Conservation (phyloP, 1,140 invertebrate species). For the Achatina immaculata region DNA sequence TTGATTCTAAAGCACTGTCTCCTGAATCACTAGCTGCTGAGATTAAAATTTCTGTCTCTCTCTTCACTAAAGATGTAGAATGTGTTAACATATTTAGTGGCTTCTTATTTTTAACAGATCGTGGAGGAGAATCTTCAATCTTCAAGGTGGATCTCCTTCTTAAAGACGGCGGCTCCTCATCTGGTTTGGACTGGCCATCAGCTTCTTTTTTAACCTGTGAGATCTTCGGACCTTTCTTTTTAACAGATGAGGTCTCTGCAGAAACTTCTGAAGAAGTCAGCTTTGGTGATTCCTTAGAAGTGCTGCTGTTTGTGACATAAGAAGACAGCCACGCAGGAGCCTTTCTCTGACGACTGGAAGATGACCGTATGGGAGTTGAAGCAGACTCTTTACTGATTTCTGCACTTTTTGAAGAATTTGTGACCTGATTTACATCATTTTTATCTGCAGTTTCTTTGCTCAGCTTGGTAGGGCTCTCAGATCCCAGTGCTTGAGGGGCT, state of each 20-base stretch:
- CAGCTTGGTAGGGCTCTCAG: conserved; percentile 19
- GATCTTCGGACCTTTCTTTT: background rate
- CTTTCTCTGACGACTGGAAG: conserved; percentile 21
- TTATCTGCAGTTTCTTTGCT: background rate
- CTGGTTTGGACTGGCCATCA: background rate
- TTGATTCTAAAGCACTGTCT: background rate
- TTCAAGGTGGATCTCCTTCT: conserved; percentile 20
- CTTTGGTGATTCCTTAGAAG: conserved; percentile 23
- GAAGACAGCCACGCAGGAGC: conserved; percentile 35
- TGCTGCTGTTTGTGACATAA: conserved; percentile 23
- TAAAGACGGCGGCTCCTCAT: conserved; percentile 3
- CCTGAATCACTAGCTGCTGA: background rate
- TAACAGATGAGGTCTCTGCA: background rate
- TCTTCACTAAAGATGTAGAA: conserved; percentile 6
- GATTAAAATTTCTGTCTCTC: conserved; percentile 24
- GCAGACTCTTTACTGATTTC: background rate
- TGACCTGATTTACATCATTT: background rate
- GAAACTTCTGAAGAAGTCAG: background rate
- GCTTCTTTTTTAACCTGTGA: background rate
- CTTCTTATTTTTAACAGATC: background rate
- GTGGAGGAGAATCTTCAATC: conserved; percentile 13
- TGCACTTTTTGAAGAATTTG: background rate
- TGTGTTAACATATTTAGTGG: background rate
- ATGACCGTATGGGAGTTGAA: background rate
- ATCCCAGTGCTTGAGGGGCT: background rate